Conservation (phyloP, 1,140 invertebrate species). For the Protaetia brevitarsis region DNA sequence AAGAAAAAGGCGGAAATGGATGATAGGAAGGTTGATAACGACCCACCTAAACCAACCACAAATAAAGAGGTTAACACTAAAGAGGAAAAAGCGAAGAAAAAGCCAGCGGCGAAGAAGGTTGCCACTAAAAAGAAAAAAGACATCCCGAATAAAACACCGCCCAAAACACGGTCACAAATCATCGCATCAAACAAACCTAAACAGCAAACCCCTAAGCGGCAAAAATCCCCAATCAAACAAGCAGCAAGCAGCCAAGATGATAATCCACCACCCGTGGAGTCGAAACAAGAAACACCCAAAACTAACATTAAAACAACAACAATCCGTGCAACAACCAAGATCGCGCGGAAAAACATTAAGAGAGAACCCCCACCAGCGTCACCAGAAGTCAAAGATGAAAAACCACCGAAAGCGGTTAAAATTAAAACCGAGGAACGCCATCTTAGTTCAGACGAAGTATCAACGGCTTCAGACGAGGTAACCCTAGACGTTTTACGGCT, state of each 20-base stretch:
- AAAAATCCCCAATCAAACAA: conserved; percentile 11
- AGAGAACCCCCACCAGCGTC: neutral
- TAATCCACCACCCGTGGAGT: no score
- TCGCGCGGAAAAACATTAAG: neutral
- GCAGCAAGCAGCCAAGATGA: conserved; percentile 15
- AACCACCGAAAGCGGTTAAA: neutral
- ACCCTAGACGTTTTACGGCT: conserved; percentile 41
- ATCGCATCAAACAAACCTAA: neutral
- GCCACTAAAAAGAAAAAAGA: neutral
- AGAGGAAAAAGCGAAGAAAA: neutral
- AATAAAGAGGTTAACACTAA: neutral
- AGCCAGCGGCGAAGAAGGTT: neutral
- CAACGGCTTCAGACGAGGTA: conserved; percentile 43
- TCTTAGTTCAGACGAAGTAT: conserved; percentile 27
- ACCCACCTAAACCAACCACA: neutral
- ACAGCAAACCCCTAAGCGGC: neutral
- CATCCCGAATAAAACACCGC: neutral
- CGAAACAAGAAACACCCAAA: conserved; percentile 12
- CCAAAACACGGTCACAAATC: neutral
- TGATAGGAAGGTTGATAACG: neutral
- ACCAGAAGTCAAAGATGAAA: conserved; percentile 24
- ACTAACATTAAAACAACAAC: neutral
- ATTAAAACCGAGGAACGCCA: neutral
- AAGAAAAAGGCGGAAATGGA: neutral
- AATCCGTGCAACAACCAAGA: neutral